phyloP scores from a whole-genome alignment of 2,888 invertebrate species.

The Prenolepis imparis region DNA sequence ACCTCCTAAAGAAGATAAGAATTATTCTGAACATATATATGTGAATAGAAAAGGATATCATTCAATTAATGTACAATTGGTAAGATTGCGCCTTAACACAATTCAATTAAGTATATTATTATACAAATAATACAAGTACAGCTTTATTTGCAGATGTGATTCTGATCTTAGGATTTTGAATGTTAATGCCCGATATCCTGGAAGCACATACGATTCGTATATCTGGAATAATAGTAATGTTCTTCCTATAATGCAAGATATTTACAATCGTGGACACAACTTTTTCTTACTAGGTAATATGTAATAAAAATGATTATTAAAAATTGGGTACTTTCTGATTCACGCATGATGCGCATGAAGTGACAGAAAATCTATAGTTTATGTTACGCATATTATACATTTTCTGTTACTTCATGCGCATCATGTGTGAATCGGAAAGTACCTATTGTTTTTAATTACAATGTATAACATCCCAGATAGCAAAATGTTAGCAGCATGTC shows the following conservation, averaged over 20 bases:
- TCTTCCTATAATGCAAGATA: slow-evolving; percentile 5
- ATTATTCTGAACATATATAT: slow-evolving; percentile 9
- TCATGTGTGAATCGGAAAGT: no score
- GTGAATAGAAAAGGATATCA: slow-evolving; percentile 9
- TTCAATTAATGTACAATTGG: slow-evolving; percentile 7
- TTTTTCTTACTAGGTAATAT: slow-evolving; percentile 21
- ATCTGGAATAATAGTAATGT: slow-evolving; percentile 23
- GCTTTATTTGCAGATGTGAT: slow-evolving; percentile 13
- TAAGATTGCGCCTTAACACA: background rate
- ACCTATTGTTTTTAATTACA: background rate
- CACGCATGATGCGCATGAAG: no score
- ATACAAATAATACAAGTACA: background rate
- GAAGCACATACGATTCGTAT: slow-evolving; percentile 4
- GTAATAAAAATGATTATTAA: no score
- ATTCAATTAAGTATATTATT: background rate
- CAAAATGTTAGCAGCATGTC: no score
- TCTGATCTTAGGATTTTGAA: background rate
- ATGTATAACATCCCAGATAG: no score
- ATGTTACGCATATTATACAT: no score
- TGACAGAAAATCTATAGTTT: no score
- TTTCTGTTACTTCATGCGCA: no score
- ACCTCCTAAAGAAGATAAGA: background rate
- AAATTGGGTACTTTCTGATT: no score
- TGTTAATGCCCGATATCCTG: background rate
- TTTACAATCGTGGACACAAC: background rate